Evolutionary conservation across 1,140 invertebrate genomes (phyloP).

Genomic region (Tetragnatha versicolor): DNA sequence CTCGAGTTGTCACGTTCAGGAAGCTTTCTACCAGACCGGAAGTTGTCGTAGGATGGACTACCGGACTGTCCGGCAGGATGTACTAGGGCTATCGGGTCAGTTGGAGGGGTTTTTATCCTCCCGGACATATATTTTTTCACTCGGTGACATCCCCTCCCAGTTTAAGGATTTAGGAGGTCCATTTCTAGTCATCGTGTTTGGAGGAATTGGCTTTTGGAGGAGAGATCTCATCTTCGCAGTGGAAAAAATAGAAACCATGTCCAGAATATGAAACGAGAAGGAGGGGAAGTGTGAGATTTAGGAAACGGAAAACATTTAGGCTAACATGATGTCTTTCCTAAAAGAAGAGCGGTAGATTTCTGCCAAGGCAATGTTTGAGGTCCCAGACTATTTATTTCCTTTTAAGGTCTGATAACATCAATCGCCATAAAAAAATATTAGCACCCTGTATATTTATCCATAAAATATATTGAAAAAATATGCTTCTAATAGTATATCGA

Average conservation of each 20-base stretch:
- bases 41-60: constrained; percentile 33
- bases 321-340: constrained; percentile 43
- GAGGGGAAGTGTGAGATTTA: constrained; percentile 23
- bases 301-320: constrained; percentile 54
- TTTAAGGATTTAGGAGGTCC: constrained; percentile 20
- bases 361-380: too few species aligned
- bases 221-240: background rate
- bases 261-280: constrained; percentile 16
- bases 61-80: constrained; percentile 8
- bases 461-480: too few species aligned
- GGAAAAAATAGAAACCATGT: background rate
- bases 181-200: constrained; percentile 6
- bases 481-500: too few species aligned
- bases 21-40: constrained; percentile 25
- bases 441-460: too few species aligned
- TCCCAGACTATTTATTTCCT: too few species aligned
- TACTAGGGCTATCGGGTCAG: background rate
- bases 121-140: too few species aligned
- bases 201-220: background rate
- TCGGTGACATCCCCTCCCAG: background rate
- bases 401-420: too few species aligned
- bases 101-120: background rate
- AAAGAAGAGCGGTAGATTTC: too few species aligned
- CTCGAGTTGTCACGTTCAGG: constrained; percentile 52
- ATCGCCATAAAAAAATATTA: too few species aligned